Conservation (phyloP, 2,888 invertebrate genomes). For the Hoplodrina blanda region DNA sequence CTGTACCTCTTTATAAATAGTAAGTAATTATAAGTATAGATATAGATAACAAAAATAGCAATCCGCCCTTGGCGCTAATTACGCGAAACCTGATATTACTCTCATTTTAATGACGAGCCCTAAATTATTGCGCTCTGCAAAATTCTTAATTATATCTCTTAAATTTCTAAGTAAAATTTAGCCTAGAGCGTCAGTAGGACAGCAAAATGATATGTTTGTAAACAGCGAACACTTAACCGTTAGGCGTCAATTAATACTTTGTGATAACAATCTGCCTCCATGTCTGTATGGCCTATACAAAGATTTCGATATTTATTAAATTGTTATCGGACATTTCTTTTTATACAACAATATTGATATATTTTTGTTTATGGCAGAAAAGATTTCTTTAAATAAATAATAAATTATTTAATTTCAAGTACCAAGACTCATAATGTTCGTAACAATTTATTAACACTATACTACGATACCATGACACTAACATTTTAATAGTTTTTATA, state of each 20-base stretch:
- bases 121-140: conserved; percentile 89
- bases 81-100: conserved; percentile 89
- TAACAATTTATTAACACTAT: too few species aligned
- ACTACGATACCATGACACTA: too few species aligned
- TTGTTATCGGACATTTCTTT: background rate
- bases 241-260: conserved; percentile 83
- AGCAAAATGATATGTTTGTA: conserved; percentile 90
- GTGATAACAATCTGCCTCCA: conserved; percentile 70
- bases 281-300: conserved; percentile 3
- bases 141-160: conserved; percentile 91
- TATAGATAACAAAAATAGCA: conserved; percentile 81
- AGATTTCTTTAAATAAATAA: too few species aligned
- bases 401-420: too few species aligned
- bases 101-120: conserved; percentile 83
- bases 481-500: too few species aligned
- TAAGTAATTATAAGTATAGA: background rate
- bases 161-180: conserved; percentile 90
- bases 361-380: background rate
- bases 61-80: conserved; percentile 86
- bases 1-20: background rate
- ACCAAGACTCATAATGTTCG: too few species aligned
- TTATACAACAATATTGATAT: background rate
- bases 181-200: conserved; percentile 84
- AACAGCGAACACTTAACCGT: conserved; percentile 86
- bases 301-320: background rate